Conservation (phyloP, 2,113 vertebrate genomes). For the Passer montanus region DNA sequence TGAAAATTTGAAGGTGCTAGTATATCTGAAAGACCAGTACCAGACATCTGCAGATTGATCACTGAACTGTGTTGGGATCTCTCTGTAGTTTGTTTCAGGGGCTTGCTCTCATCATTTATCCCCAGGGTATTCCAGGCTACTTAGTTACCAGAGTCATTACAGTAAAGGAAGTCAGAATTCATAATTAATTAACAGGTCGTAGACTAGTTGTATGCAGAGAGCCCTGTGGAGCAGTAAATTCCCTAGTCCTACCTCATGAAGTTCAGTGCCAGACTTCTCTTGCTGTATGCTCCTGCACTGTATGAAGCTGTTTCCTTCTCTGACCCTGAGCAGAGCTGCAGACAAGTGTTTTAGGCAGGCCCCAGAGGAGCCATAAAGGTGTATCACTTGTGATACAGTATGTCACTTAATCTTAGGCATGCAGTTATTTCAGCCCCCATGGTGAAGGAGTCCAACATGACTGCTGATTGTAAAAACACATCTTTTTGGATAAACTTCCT, state of each 20-base stretch:
- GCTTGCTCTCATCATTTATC: constrained; percentile 25
- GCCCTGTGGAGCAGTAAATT: constrained; percentile 51
- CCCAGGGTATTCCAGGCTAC: background rate
- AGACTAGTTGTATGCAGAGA: constrained; percentile 29
- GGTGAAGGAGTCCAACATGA: background rate
- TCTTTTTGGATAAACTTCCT: background rate
- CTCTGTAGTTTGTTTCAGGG: background rate
- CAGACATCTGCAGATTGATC: background rate
- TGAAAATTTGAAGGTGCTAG: background rate
- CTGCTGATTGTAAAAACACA: background rate
- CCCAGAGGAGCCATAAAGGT: background rate
- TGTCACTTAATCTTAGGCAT: background rate
- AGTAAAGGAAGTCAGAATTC: constrained; percentile 52
- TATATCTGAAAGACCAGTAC: background rate
- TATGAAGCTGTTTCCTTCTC: constrained; percentile 41
- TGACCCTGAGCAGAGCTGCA: constrained; percentile 46
- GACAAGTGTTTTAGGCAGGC: background rate
- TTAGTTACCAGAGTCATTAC: constrained; percentile 3
- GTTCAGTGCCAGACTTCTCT: constrained; percentile 5
- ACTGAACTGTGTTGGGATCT: background rate
- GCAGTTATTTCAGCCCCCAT: background rate
- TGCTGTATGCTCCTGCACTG: background rate
- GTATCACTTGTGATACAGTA: constrained; percentile 28
- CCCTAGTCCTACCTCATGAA: constrained; percentile 44
- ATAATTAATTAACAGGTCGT: constrained; percentile 60